These are phyloP conservation scores for Oeneis ivallda DNA, from an alignment of 2,888 invertebrate species.

Conservation along the genomic window DNA sequence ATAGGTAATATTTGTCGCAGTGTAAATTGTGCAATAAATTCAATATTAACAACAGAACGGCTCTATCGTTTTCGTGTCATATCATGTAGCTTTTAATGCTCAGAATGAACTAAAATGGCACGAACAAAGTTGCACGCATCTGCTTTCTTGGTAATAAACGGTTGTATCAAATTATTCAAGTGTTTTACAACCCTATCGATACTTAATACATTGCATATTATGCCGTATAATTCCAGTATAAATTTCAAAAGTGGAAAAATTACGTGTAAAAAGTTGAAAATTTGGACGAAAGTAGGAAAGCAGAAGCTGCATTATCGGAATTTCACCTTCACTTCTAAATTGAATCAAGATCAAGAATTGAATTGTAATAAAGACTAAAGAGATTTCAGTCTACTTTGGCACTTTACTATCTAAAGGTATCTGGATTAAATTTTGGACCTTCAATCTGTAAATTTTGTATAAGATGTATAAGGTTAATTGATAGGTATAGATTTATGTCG, in stretches of 20 bases:
- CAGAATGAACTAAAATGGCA: conserved; percentile 12
- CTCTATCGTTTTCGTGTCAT: conserved; percentile 5
- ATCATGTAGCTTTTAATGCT: conserved; percentile 7
- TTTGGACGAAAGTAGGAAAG: no score
- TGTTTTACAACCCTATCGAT: background rate
- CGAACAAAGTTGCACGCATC: conserved; percentile 15
- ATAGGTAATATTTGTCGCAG: background rate
- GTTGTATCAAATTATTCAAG: conserved; percentile 9
- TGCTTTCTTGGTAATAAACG: conserved; percentile 3
- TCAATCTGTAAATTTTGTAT: no score
- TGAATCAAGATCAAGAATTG: no score
- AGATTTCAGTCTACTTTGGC: no score
- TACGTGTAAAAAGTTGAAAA: no score
- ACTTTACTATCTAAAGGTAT: no score
- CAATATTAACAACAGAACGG: background rate
- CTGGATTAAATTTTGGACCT: no score
- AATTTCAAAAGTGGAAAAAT: background rate
- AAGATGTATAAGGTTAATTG: no score
- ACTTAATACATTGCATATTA: background rate
- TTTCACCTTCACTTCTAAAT: no score
- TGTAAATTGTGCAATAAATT: background rate
- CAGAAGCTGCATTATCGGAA: no score
- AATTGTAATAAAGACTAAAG: no score
- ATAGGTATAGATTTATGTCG: no score
- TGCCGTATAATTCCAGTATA: background rate